Evolutionary conservation across 2,113 vertebrate genomes (phyloP), one percentile per base, ranked within the genome.

Genomic region (Nerophis lumbriciformis): DNA sequence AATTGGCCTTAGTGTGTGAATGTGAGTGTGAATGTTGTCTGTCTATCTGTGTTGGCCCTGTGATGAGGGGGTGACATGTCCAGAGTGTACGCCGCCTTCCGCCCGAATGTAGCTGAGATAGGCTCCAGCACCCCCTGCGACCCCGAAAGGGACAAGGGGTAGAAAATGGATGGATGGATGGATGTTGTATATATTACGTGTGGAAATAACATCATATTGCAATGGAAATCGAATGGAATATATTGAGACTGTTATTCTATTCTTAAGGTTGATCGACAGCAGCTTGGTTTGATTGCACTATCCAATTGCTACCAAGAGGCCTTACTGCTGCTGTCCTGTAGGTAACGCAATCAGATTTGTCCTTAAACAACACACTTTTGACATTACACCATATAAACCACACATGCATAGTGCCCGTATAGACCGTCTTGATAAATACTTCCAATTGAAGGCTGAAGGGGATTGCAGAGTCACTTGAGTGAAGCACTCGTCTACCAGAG

Each of bases 381-480:
- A 35, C 35, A 36, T 48, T 36, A 28, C 14, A 61, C 28, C 3
- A 48, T 15, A 48, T 6, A 15, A 60, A 15, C 12, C 48, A 21
- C 39, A 50, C 36, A 21, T 53, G 48, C n/a, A 21, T n/a, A 1
- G 42, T 66, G 68, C 56, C 66, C 10, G 3, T 45, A 45, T 45
- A 11, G 42, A 45, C 42, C 4, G 11, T 45, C 42, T 45, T 45
- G 42, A 45, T 45, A 45, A 45, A 45, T 45, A 45, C 45, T 49
- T 61, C 47, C 59, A 50, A 38, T 36, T 50, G 55, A 73, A 51
- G 53, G 39, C 44, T 63, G 48, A 71, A 53, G 63, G 59, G 21
- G 53, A 12, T 61, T 67, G 63, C 65, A 81, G 83, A 80, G 76
- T 87, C 77, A 81, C 71, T 83, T 82, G 79, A 87, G 71, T 72